Evolutionary conservation across 1,140 invertebrate species (phyloP), one percentile per base, ranked within the genome.

Genomic region (Danaus plexippus): DNA sequence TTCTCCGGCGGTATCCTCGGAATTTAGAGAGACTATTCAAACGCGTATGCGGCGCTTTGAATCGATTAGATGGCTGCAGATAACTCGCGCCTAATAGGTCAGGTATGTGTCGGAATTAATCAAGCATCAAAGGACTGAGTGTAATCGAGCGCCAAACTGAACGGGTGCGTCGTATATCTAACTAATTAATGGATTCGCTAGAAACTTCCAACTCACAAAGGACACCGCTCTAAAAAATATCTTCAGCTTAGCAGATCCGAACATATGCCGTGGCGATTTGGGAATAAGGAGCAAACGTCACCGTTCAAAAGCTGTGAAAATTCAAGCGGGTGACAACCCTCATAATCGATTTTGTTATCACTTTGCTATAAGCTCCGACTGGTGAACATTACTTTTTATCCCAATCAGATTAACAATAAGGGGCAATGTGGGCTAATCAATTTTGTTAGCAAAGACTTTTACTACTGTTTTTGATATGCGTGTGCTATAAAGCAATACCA

Each of bases 101-200:
- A 83, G 75, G 80, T 78, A 77, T 78, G 75, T 82, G 80, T 79
- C 77, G 77, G 80, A 80, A 81, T 80, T 83, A 82, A 82, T 83
- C 80, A 81, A 78, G 74, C 80, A 73, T 83, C 80, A 83, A 85
- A 85, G 79, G 77, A 67, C 68, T 76, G 54, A 69, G 53, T 66
- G 67, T 72, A 68, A 82, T 73, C 70, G 72, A 15, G 3, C 15
- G 15, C 15, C 15, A 15, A 15, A 15, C 15, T 15, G 15, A 15
- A 72, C 71, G 73, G 73, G 68, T 61, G 64, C 63, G 64, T 75
- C 77, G 73, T 85, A 83, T 85, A 80, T 85, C 79, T 77, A 59
- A 71, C 73, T 85, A 85, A 85, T 85, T 85, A 85, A 85, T 85
- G 78, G 79, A 74, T 82, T 83, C 71, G 73, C 78, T 80, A 82